phyloP scores from a whole-genome alignment of 1,140 invertebrate species.

The Onthophagus taurus region DNA sequence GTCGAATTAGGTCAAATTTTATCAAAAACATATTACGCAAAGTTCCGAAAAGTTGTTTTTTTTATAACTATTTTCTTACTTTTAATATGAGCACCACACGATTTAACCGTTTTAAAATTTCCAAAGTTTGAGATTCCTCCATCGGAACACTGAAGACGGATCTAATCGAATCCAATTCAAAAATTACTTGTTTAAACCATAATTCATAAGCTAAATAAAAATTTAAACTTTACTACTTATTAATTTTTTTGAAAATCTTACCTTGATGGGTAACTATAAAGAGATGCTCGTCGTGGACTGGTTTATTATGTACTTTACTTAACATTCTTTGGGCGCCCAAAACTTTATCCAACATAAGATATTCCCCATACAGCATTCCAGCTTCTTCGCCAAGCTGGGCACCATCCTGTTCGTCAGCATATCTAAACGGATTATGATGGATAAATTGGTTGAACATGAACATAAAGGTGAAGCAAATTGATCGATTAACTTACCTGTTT shows the following conservation, averaged over 20 bases:
- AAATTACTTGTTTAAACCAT: slow-evolving; percentile 99
- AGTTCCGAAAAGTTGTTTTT: no score
- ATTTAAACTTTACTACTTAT: slow-evolving; percentile 3
- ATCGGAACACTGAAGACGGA: slow-evolving; percentile 69
- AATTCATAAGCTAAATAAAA: slow-evolving; percentile 84
- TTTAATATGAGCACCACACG: slow-evolving; percentile 90
- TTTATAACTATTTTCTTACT: slow-evolving; percentile 62
- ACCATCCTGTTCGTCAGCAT: slow-evolving; percentile 37
- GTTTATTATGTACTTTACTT: slow-evolving; percentile 57
- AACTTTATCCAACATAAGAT: slow-evolving; percentile 83
- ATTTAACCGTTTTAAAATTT: slow-evolving; percentile 86
- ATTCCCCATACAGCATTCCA: slow-evolving; percentile 77
- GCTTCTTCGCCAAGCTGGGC: slow-evolving; percentile 48
- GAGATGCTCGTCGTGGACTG: slow-evolving; percentile 93
- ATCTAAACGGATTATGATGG: not conserved
- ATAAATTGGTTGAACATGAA: not conserved
- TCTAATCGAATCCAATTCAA: slow-evolving; percentile 89
- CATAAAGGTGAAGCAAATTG: not conserved
- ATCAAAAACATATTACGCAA: no score
- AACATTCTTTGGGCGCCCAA: slow-evolving; percentile 76
- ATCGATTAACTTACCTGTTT: slow-evolving; percentile 1
- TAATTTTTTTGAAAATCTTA: slow-evolving; percentile 35
- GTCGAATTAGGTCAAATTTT: no score
- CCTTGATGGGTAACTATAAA: slow-evolving; percentile 98
- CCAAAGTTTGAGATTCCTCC: slow-evolving; percentile 86